Evolutionary conservation across 2,113 vertebrate species (phyloP).

Genomic region (Hydrolagus affinis): DNA sequence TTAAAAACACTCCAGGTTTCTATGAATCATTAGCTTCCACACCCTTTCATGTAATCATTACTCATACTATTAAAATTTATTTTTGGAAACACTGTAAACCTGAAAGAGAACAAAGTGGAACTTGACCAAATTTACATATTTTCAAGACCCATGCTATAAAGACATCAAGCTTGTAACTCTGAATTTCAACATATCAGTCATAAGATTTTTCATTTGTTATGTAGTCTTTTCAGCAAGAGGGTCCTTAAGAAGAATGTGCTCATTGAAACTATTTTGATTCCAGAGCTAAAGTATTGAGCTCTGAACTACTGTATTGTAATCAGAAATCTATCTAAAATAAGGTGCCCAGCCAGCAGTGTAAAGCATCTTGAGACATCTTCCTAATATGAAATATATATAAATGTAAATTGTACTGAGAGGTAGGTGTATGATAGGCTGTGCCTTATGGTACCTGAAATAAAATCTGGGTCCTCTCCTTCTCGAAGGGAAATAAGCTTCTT

Average conservation of each 20-base stretch:
- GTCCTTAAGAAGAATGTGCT: neutral
- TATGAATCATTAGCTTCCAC: too few species aligned
- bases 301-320: neutral
- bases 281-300: neutral
- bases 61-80: too few species aligned
- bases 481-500: slow-evolving; percentile 59
- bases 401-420: neutral
- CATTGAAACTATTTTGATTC: neutral
- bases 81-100: too few species aligned
- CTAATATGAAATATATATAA: neutral
- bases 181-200: too few species aligned
- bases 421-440: too few species aligned
- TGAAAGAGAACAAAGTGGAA: too few species aligned
- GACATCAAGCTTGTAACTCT: too few species aligned
- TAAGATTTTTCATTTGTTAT: neutral
- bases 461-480: slow-evolving; percentile 60
- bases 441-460: slow-evolving; percentile 49
- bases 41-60: too few species aligned
- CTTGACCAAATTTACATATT: too few species aligned
- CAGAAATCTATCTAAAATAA: neutral
- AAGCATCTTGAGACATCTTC: neutral
- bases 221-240: neutral
- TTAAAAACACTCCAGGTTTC: too few species aligned
- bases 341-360: neutral
- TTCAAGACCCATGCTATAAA: too few species aligned